Base-by-base conservation (phyloP, 2,113 vertebrate genomes). In the Zosterops hypoxanthus region DNA sequence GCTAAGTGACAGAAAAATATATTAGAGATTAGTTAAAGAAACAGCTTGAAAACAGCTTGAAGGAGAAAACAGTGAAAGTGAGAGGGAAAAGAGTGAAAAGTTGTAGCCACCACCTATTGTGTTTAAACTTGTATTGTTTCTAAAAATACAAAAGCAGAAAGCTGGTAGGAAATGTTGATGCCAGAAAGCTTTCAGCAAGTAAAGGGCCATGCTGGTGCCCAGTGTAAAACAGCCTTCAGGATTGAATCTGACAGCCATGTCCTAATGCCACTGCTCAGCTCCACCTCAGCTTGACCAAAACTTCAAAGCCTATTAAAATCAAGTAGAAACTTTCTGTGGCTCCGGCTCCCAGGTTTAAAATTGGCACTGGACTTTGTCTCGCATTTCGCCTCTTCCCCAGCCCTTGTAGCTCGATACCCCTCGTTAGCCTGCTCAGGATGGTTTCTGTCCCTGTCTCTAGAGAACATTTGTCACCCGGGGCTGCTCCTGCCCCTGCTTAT, bases 381-480 rank as follows among this genome's bases (percentile, higher is more conserved):
- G 1, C 82, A 75, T 95, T 95, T 96, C 65, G 1, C 78, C 47
- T 95, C 93, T 95, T 91, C 95, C 46, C 95, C 81, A 49, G 59
- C 55, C 14, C 77, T 92, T 92, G 97, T 96, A 96, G 92, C 71
- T 75, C 44, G 95, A 97, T 95, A 97, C 8, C 75, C 82, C 89
- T 90, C 59, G 89, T 95, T 94, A 96, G 91, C 88, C 66, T 12
- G 34, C 94, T 92, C 31, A 12, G 96, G 95, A 95, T 89, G 70
- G 84, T 94, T 97, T 95, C 76, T 95, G 53, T 79, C 65, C 52
- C 0, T 97, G 94, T 91, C 93, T 92, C 92, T 88, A 82, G 69
- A 94, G 98, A 97, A 88, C 95, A 98, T 98, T 95, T 97, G 97
- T 98, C 97, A 96, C 94, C 86, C 69, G 2, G 93, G 87, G 61